These are phyloP conservation scores for Ailurus styani DNA, from an alignment of 2,113 vertebrate genomes.

Conservation along the genomic window DNA sequence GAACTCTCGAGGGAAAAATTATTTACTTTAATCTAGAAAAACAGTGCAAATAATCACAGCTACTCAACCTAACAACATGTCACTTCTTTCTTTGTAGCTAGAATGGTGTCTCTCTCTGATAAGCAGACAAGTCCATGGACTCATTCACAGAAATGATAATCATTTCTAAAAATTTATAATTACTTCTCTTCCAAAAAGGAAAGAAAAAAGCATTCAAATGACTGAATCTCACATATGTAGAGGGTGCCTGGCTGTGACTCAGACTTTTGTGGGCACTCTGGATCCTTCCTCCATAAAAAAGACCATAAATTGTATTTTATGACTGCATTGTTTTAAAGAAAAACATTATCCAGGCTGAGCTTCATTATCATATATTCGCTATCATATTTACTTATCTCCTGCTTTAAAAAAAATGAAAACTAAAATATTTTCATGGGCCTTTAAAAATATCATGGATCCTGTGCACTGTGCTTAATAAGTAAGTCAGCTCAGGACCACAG, in stretches of 20 bases:
- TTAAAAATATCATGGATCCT: background rate
- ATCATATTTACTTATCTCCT: background rate
- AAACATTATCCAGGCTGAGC: background rate
- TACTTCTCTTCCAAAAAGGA: background rate
- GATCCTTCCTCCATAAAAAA: background rate
- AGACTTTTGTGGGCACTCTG: background rate
- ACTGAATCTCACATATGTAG: background rate
- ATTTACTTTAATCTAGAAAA: conserved; percentile 3
- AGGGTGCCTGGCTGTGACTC: too few relatives aligned
- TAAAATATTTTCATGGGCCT: background rate
- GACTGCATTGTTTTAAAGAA: background rate
- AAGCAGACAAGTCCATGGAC: background rate
- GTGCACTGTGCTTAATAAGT: background rate
- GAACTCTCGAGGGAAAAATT: background rate
- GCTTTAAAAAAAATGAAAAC: background rate
- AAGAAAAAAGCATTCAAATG: background rate
- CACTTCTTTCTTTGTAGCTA: background rate
- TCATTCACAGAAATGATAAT: background rate
- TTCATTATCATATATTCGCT: background rate
- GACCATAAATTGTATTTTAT: background rate
- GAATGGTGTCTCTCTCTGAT: background rate
- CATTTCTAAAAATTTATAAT: background rate
- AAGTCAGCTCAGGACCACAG: background rate
- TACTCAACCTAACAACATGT: background rate
- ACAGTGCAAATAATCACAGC: background rate